Conservation (phyloP, 2,888 invertebrate genomes). For the Fissipunctia ypsillon region DNA sequence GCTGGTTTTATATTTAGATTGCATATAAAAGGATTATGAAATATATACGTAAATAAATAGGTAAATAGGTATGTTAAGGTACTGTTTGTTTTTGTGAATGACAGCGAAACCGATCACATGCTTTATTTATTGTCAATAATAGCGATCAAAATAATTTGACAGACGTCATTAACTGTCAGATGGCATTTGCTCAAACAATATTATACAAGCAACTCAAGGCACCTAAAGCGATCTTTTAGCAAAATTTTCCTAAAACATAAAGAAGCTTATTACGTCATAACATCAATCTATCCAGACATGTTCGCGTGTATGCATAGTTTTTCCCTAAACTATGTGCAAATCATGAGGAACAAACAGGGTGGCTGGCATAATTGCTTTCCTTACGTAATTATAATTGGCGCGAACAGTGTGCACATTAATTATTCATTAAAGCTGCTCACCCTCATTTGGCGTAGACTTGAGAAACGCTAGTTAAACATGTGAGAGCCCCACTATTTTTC, state of each 20-base stretch:
- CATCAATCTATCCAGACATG: slow-evolving; percentile 34
- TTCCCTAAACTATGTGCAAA: slow-evolving; percentile 68
- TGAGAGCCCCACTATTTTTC: slow-evolving; percentile 81
- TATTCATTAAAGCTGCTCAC: slow-evolving; percentile 86
- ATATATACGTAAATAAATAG: too few species aligned
- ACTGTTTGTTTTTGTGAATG: background rate
- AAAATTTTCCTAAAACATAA: background rate
- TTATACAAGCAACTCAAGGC: background rate
- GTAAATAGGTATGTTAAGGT: background rate
- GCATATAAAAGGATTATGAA: background rate
- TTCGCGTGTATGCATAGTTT: slow-evolving; percentile 66
- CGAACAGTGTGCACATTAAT: slow-evolving; percentile 87
- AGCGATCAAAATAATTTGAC: background rate
- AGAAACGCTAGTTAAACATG: slow-evolving; percentile 85
- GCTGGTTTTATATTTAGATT: slow-evolving; percentile 42
- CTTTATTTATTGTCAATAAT: background rate
- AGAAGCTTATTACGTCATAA: slow-evolving; percentile 12
- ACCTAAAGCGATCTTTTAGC: background rate
- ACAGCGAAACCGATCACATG: background rate
- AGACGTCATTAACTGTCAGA: background rate
- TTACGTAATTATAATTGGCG: slow-evolving; percentile 89
- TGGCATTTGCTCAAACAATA: background rate
- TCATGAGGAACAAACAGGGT: slow-evolving; percentile 64
- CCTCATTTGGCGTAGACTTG: slow-evolving; percentile 85
- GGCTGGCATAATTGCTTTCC: slow-evolving; percentile 82